Evolutionary conservation across 1,140 invertebrate genomes (phyloP), one percentile per base, ranked within the genome.

Genomic region (Zaprionus camerounensis): DNA sequence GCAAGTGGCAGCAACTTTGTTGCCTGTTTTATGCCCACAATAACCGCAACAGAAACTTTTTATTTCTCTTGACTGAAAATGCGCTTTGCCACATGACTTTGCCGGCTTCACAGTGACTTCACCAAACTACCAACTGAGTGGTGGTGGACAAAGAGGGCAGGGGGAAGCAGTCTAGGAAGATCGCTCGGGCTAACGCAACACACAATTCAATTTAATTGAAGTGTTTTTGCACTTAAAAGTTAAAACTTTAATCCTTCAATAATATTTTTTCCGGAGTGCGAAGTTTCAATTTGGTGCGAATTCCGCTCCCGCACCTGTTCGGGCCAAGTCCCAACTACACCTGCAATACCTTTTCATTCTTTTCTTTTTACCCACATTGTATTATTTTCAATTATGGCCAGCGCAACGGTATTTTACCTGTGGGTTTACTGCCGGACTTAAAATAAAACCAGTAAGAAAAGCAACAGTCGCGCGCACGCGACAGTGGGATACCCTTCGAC

Each of bases 241-340:
- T 88, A 78, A 88, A 88, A 87, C 81, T 87, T 87, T 81, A 88
- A 87, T 87, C 84, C 81, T 87, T 87, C 84, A 87, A 87, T 88
- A 87, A 87, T 87, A 88, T 87, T 88, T 81, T 87, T 71, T 78
- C 63, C 69, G 49, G 69, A 87, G 84, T 88, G 84, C 84, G 83
- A 87, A 87, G 84, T 88, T 84, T 73, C 67, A 78, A 41, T 38
- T 68, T 41, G n/a, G 46, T 12, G 58, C 51, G 68, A 34, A 28
- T 31, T 26, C 28, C 24, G 22, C 63, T 24, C 34, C 34, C 0
- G 34, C 63, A 61, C 34, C 71, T 38, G 34, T 5, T n/a, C 44
- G 12, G 17, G 12, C 17, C 34, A 12, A 13, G 7, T 1, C 12
- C 61, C 5, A 17, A 11, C n/a, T n/a, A 36, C 58, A 5, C 12